Base-by-base conservation (phyloP, 2,797 vertebrate species). In the Mionectes olivaceus region DNA sequence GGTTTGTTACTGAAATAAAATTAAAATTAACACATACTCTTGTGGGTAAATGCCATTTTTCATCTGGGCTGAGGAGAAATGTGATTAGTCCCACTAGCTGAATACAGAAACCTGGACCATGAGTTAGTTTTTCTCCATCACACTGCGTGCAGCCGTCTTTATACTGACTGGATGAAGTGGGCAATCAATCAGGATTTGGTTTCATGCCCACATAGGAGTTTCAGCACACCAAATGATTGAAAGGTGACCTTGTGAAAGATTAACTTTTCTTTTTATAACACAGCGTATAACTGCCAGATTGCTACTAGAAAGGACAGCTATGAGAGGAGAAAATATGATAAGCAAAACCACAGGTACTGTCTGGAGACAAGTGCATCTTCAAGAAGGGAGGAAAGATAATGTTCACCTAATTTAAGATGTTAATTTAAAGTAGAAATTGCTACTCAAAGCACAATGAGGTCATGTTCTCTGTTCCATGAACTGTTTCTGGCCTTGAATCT, bases 1-100 rank as follows among this genome's bases (percentile, higher is more conserved):
- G 35, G 22, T 64, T 81, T 76, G 19, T 24, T 46, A 46, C 19
- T 23, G 41, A 70, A 79, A 59, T 33, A 39, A 33, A 91, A 63
- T 28, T 47, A 92, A 74, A 56, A 82, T 13, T 0, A 35, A 30
- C 44, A 21, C 0, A 0, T 59, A 19, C 46, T 60, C 11, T 18
- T 55, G 24, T 64, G 27, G 65, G 21, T 59, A 85, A 8, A 11
- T n/a, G 27, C 11, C 21, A 19, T 80, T 84, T 71, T 56, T 69
- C 33, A 32, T 56, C 64, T 39, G 60, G 28, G 27, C 33, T 67
- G 35, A 44, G 41, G 9, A 57, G 18, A 69, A 87, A 37, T 24
- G 24, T 13, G 3, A 18, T 37, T 55, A 73, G n/a, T 3, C 11
- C 22, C 59, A 46, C 27, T 4, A 53, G 39, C 0, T 69, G 37